phyloP scores from a whole-genome alignment of 2,113 vertebrate genomes.

The Murina feae region DNA sequence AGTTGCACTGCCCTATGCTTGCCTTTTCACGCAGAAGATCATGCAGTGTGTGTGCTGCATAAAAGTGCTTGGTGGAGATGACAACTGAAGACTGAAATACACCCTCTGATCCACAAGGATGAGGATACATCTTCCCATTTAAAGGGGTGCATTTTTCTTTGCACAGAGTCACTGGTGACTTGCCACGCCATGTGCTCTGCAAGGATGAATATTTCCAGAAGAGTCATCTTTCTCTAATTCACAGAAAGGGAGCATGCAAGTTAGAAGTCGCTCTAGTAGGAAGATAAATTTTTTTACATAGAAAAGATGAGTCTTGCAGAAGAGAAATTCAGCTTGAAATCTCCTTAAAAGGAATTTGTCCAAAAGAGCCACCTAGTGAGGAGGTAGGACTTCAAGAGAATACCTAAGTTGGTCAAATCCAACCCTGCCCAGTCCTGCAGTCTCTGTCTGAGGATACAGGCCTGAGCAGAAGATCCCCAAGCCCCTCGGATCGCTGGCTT shows the following conservation, averaged over 20 bases:
- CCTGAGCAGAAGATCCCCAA: too few species aligned
- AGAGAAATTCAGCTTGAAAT: not conserved
- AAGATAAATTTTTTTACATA: not conserved
- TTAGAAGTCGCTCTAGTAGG: not conserved
- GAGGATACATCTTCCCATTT: not conserved
- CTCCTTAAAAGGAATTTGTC: not conserved
- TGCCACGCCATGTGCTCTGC: not conserved
- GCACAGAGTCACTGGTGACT: not conserved
- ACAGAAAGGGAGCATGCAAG: not conserved
- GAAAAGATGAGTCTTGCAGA: not conserved
- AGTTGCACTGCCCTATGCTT: not conserved
- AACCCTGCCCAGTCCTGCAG: too few species aligned
- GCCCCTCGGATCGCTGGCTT: too few species aligned
- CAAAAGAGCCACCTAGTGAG: not conserved
- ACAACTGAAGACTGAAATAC: not conserved
- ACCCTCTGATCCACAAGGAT: not conserved
- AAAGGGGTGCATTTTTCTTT: not conserved
- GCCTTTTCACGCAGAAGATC: not conserved
- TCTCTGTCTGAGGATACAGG: too few species aligned
- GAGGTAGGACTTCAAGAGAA: not conserved
- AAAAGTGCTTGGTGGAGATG: not conserved
- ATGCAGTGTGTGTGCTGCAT: not conserved
- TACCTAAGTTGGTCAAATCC: not conserved
- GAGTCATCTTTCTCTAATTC: not conserved
- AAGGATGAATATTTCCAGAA: not conserved